These are phyloP conservation scores for Argynnis bischoffii DNA, from an alignment of 2,888 invertebrate species.

Conservation along the genomic window DNA sequence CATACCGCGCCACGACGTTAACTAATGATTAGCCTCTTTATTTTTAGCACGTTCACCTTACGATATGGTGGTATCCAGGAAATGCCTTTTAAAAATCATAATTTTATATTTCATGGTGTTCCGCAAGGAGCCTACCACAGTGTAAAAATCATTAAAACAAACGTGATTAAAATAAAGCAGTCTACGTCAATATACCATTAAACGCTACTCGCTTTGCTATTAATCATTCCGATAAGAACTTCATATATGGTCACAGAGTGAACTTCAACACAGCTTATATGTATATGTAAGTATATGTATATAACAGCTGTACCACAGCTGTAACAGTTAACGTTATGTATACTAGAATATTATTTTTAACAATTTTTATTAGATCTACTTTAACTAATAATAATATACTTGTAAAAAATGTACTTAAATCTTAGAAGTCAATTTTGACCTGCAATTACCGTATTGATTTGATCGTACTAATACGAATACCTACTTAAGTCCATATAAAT, in stretches of 20 bases:
- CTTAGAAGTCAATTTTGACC: not conserved
- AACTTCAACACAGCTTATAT: constrained; percentile 13
- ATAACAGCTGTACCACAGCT: constrained; percentile 10
- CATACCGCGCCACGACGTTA: not conserved
- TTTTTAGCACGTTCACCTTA: constrained; percentile 16
- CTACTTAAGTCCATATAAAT: too few species aligned
- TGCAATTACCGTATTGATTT: not conserved
- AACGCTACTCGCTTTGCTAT: constrained; percentile 35
- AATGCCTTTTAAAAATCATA: constrained; percentile 14
- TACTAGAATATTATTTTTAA: not conserved
- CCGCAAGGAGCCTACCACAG: constrained; percentile 12
- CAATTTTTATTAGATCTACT: not conserved
- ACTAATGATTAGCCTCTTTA: constrained; percentile 1
- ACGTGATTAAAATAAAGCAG: constrained; percentile 33
- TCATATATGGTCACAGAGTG: constrained; percentile 42
- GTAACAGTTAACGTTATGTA: not conserved
- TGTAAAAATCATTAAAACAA: constrained; percentile 29
- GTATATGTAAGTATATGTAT: too few species aligned
- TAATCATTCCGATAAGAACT: constrained; percentile 44
- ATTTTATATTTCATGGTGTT: constrained; percentile 14
- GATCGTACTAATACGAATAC: too few species aligned
- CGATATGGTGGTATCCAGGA: constrained; percentile 5
- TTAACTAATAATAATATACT: too few species aligned
- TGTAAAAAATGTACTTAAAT: not conserved
- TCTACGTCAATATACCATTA: constrained; percentile 39